phyloP scores from a whole-genome alignment of 2,113 vertebrate genomes.

The Leucosticte australis region DNA sequence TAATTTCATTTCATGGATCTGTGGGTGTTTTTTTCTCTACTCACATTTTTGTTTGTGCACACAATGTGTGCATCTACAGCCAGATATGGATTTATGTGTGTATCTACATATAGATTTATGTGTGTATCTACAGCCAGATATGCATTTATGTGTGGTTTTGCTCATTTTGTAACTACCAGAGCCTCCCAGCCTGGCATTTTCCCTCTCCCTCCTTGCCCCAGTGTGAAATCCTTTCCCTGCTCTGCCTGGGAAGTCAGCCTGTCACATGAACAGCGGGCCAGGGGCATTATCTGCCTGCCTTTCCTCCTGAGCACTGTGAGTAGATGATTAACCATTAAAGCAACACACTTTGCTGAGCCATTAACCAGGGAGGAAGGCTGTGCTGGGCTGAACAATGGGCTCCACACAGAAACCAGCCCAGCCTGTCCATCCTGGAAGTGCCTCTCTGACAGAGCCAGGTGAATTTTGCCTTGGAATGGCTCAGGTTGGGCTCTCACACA shows the following conservation, averaged over 20 bases:
- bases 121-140: accelerated
- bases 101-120: accelerated
- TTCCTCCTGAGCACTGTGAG: slow-evolving; percentile 16
- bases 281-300: slow-evolving; percentile 29
- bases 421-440: neutral
- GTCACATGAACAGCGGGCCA: slow-evolving; percentile 13
- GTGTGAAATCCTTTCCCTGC: neutral
- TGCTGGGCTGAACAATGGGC: neutral
- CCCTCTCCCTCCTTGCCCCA: neutral
- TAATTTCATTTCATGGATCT: neutral
- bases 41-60: accelerated
- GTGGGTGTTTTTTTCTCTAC: neutral
- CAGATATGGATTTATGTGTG: accelerated
- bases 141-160: accelerated
- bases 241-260: neutral
- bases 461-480: neutral
- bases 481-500: neutral
- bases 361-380: slow-evolving; percentile 51
- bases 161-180: neutral
- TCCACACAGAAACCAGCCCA: slow-evolving; percentile 3
- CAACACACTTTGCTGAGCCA: slow-evolving; percentile 62
- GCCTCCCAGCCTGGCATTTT: neutral
- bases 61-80: accelerated
- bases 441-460: neutral
- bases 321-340: slow-evolving; percentile 71